phyloP scores from a whole-genome alignment of 2,797 vertebrate genomes.

The Corythornis leucogaster region DNA sequence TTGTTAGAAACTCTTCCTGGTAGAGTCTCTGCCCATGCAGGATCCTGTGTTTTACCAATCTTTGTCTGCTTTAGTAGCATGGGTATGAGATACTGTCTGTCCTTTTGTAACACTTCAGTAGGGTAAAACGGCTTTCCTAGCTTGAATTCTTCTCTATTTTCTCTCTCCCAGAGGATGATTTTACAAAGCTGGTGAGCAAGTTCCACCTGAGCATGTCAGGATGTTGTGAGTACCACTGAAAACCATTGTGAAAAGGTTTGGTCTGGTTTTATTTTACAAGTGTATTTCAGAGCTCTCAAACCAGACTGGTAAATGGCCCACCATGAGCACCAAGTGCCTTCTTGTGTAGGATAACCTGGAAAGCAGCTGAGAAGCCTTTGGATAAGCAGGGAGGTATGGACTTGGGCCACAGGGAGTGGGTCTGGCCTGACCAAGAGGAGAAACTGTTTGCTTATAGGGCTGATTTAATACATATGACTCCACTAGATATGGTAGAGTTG shows the following conservation, averaged over 20 bases:
- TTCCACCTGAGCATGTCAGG: background rate
- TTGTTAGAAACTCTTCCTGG: background rate
- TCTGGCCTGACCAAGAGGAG: background rate
- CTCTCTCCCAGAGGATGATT: background rate
- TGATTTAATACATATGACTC: background rate
- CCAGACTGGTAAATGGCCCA: background rate
- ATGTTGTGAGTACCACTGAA: background rate
- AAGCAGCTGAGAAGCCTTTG: background rate
- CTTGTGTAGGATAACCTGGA: background rate
- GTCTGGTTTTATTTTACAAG: background rate
- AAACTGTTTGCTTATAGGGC: background rate
- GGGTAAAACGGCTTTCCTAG: background rate
- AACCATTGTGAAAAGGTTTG: background rate
- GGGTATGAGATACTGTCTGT: background rate
- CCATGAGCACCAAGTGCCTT: background rate
- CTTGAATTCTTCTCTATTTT: background rate
- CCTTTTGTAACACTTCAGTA: background rate
- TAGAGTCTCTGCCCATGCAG: background rate
- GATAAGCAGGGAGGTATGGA: background rate
- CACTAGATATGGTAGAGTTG: background rate
- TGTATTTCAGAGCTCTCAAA: background rate
- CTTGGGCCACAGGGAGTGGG: background rate
- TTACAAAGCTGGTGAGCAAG: background rate
- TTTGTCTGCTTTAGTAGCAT: background rate
- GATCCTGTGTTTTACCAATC: background rate